Base-by-base conservation (phyloP, 2,888 invertebrate genomes). In the Byasa hedistus region DNA sequence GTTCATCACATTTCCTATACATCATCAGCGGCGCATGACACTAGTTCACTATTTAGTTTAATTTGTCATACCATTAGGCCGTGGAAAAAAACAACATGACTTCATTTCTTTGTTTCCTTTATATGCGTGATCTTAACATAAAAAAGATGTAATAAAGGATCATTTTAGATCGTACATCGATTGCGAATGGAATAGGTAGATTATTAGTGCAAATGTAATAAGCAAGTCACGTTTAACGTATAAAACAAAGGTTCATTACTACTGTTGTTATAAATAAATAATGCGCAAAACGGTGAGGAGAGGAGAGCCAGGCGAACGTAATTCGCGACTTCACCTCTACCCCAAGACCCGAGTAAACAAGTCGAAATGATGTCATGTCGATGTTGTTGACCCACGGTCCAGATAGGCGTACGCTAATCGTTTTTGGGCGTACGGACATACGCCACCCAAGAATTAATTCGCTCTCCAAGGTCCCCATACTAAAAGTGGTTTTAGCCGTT, bases 321-420 rank as follows among this genome's bases (percentile, higher is more conserved):
- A 83, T 84, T 83, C 82, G 81, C 78, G 76, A 79, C 82, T 82
- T 79, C 81, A 86, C 83, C 85, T 83, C 82, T 77, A 82, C 77
- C 80, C 82, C 79, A 76, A 82, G 83, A 81, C 82, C 80, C 79
- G 83, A 80, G 82, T 79, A 87, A 87, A 86, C 84, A 86, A 82
- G 79, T 78, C 79, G 77, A 76, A 77, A 85, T 89, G 87, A 89
- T 88, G 88, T 89, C 89, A 89, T 85, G 75, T 80, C 76, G 78
- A 81, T 84, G 88, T 84, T 87, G 88, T 88, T 89, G 87, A 89
- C 87, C 89, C 80, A 85, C 62, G 58, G 55, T 19, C 48, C 48
- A 63, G 68, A 71, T 70, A 72, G 69, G 65, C 70, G 72, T 73
- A 71, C 70, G 71, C 71, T 72, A 70, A 75, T 75, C 69, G 72